Conservation (phyloP, 2,113 vertebrate species). For the Potamarius usumacintae region DNA sequence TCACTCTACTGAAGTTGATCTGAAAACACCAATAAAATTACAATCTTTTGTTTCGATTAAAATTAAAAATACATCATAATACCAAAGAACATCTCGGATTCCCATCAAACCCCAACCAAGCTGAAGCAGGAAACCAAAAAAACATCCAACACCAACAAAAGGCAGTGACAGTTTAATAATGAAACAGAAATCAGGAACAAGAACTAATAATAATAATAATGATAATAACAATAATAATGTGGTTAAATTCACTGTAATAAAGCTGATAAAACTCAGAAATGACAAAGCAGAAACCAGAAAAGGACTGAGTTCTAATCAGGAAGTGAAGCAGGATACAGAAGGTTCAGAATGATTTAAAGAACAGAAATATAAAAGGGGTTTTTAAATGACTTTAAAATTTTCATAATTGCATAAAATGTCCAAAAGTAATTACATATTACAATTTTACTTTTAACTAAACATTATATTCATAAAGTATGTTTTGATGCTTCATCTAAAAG, state of each 20-base stretch:
- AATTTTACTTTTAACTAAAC: neutral
- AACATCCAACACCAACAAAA: neutral
- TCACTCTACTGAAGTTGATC: neutral
- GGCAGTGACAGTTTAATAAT: neutral
- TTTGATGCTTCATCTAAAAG: neutral
- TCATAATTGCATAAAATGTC: neutral
- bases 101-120: neutral
- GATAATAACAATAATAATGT: too few relatives aligned
- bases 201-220: neutral
- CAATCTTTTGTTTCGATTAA: neutral
- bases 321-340: neutral
- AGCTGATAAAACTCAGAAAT: neutral
- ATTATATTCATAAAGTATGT: neutral
- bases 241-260: neutral
- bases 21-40: neutral
- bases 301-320: too few relatives aligned
- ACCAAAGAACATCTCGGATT: neutral
- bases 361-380: neutral
- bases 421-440: neutral
- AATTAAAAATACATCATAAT: neutral
- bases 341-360: neutral
- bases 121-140: neutral
- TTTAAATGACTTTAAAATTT: neutral
- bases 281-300: too few relatives aligned
- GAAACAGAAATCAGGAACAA: neutral